Evolutionary conservation across 1,140 invertebrate genomes (phyloP).

Genomic region (Lasaia peninsularis): DNA sequence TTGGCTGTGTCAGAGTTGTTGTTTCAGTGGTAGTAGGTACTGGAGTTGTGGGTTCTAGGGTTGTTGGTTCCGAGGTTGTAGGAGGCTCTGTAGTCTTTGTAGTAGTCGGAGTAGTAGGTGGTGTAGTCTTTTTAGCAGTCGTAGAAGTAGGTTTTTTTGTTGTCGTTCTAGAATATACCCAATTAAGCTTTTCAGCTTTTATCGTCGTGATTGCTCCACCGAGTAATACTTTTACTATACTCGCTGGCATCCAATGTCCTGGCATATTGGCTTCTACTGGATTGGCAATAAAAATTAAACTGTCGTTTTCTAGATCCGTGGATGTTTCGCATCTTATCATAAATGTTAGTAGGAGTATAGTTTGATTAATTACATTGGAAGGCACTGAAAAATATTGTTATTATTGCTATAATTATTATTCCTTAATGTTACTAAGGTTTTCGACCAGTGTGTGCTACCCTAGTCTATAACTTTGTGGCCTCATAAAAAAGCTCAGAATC

Average conservation of each 20-base stretch:
- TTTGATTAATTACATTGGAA: background rate
- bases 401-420: background rate
- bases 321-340: constrained; percentile 15
- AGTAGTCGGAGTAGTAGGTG: constrained; percentile 21
- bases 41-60: constrained; percentile 16
- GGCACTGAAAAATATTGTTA: constrained; percentile 2
- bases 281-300: constrained; percentile 44
- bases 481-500: too few relatives aligned
- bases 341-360: background rate
- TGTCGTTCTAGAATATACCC: constrained; percentile 14
- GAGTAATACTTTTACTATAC: constrained; percentile 40
- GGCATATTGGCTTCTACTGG: constrained; percentile 46
- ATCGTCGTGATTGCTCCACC: constrained; percentile 19
- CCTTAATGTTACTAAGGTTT: background rate
- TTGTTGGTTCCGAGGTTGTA: constrained; percentile 20
- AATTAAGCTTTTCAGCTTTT: constrained; percentile 12
- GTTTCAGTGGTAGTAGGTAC: constrained; percentile 18
- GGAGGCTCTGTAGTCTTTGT: constrained; percentile 19
- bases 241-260: constrained; percentile 45
- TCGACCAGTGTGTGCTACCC: too few relatives aligned
- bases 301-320: constrained; percentile 28
- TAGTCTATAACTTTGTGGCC: too few relatives aligned
- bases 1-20: constrained; percentile 19
- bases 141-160: constrained; percentile 18
- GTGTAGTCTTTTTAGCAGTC: constrained; percentile 21